A percentile compares a stretch with the other conserved stretches of the same genome.
These are phyloP conservation scores for Elgonia sp. DNA, from an alignment of 2,888 invertebrate species.

Conservation along the genomic window DNA sequence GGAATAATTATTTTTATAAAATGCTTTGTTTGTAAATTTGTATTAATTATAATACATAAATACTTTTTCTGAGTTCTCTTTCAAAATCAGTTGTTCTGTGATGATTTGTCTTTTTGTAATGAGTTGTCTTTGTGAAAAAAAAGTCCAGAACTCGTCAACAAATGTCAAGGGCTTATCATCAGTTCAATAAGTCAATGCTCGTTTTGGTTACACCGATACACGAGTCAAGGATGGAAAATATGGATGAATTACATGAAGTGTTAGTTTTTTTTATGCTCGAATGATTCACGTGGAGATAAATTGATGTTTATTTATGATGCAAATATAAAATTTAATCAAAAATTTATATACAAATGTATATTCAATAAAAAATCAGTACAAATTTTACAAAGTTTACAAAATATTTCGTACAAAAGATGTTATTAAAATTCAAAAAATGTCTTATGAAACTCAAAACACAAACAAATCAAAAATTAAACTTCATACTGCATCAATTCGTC, in stretches of 20 bases:
- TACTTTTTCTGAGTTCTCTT: too few relatives aligned
- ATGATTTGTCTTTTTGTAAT: too few relatives aligned
- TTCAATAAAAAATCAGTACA: neutral
- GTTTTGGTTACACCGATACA: constrained; percentile 32
- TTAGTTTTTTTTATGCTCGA: constrained; percentile 7
- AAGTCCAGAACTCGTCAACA: constrained; percentile 3
- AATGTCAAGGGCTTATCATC: constrained; percentile 38
- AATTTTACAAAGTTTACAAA: too few relatives aligned
- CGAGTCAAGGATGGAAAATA: constrained; percentile 56
- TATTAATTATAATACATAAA: too few relatives aligned
- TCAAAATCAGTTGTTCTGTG: too few relatives aligned
- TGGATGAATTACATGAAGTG: constrained; percentile 46
- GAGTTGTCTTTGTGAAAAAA: too few relatives aligned
- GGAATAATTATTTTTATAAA: too few relatives aligned
- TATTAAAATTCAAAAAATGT: too few relatives aligned
- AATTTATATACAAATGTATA: too few relatives aligned
- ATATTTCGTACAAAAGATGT: too few relatives aligned
- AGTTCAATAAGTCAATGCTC: constrained; percentile 42
- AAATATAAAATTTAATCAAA: constrained; percentile 8
- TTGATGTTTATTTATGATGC: neutral
- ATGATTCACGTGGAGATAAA: neutral
- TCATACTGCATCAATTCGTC: constrained; percentile 21
- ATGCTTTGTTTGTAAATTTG: too few relatives aligned
- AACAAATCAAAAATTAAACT: neutral
- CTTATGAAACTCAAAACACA: too few relatives aligned